Evolutionary conservation across 1,140 invertebrate genomes (phyloP).

Genomic region (Atopsyche davidsoni): DNA sequence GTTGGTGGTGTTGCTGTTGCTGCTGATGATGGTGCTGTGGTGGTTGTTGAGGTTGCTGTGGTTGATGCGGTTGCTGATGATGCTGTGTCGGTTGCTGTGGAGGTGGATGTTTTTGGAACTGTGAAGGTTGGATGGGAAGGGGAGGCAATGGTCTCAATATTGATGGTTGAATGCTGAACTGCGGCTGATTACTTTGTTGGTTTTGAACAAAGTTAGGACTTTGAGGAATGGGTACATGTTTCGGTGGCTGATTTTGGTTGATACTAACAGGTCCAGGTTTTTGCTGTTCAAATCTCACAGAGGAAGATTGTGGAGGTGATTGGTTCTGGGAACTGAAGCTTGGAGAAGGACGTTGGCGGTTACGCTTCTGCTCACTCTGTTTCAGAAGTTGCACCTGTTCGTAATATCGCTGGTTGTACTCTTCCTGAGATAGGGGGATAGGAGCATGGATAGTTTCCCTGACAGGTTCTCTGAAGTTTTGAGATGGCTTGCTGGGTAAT

Average conservation of each 20-base stretch:
- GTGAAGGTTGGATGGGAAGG: conserved; percentile 46
- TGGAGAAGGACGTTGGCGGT: conserved; percentile 39
- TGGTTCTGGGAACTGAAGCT: too few relatives aligned
- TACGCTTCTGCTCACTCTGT: conserved; percentile 34
- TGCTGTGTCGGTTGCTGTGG: conserved; percentile 32
- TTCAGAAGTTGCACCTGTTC: conserved; percentile 22
- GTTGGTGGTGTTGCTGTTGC: conserved; percentile 32
- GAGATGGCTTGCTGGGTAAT: conserved; percentile 34
- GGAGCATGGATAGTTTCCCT: conserved; percentile 35
- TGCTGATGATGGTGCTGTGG: conserved; percentile 39
- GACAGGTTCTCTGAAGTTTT: conserved; percentile 35
- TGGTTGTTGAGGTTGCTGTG: conserved; percentile 31
- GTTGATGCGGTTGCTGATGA: conserved; percentile 39
- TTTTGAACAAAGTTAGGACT: conserved; percentile 14
- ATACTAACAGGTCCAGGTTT: conserved; percentile 33
- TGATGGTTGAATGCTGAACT: too few relatives aligned
- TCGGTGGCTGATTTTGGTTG: conserved; percentile 12
- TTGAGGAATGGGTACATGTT: conserved; percentile 25
- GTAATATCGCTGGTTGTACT: conserved; percentile 32
- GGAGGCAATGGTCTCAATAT: conserved; percentile 33
- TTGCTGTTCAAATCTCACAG: conserved; percentile 31
- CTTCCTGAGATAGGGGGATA: conserved; percentile 24
- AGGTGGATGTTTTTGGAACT: conserved; percentile 40
- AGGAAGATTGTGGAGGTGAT: conserved; percentile 32
- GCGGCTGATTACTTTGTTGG: conserved; percentile 38